Evolutionary conservation across 2,113 vertebrate species (phyloP), one percentile per base, ranked within the genome.

Genomic region (Leptobrachium ailaonicum): DNA sequence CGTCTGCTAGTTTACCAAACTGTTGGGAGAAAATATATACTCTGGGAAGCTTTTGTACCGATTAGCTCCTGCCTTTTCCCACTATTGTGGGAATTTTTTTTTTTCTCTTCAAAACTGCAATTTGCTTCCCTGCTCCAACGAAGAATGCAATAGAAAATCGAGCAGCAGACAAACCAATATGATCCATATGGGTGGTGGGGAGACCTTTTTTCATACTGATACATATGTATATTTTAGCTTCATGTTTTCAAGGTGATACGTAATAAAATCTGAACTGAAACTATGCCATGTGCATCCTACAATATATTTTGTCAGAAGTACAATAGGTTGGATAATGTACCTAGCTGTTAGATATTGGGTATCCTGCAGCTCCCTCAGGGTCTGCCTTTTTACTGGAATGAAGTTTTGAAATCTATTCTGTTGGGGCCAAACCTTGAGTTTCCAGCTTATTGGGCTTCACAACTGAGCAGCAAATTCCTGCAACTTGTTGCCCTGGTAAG

Each of bases 321-420:
- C 11, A 9, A 58, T 50, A 67, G 6, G 70, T 43, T 73, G 14
- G 71, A 47, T 53, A 73, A 68, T 73, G 63, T 80, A 72, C 40
- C 47, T 45, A 80, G 71, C 63, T 73, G 50, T 80, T 66, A 14
- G n/a, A 73, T 58, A 64, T 54, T 71, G 41, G 41, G 20, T 74
- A 44, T 80, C 63, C 63, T 74, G 63, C 78, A 60, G 78, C 71
- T 56, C 71, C 78, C 78, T 80, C 78, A 80, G 78, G 78, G 71
- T 71, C 77, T 40, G 78, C 66, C 63, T 72, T 4, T 64, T 79
- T 80, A 80, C 78, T 80, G 78, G 78, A 80, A 80, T 67, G 44
- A 10, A n/a, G 71, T 44, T 12, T 79, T 79, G 43, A 54, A 20
- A 67, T 58, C n/a, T 1, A 42, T 68, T 13, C 66, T 56, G 60